These are phyloP conservation scores for Delia radicum DNA, from an alignment of 1,140 invertebrate species.

Conservation along the genomic window DNA sequence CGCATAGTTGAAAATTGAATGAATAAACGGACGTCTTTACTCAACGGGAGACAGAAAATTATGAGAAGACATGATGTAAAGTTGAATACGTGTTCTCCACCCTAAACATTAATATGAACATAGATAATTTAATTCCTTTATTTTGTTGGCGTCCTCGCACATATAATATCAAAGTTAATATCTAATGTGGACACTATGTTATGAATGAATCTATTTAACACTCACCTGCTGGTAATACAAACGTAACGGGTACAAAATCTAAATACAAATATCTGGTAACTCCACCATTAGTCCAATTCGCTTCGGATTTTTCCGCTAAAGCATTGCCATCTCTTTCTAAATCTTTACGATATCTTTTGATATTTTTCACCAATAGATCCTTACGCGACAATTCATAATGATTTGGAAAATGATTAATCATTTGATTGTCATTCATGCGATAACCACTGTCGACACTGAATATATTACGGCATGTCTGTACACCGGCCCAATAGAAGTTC, in stretches of 20 bases:
- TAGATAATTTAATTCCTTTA: no score
- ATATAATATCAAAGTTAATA: no score
- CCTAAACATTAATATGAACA: no score
- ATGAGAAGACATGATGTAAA: no score
- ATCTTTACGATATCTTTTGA: constrained; percentile 90
- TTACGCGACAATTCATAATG: constrained; percentile 94
- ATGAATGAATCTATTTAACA: not conserved
- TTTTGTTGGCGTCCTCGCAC: no score
- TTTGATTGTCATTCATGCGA: constrained; percentile 86
- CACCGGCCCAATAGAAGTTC: constrained; percentile 96
- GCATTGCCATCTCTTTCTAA: constrained; percentile 86
- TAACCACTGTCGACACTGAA: constrained; percentile 93
- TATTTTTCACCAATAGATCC: constrained; percentile 93
- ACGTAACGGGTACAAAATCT: constrained; percentile 92
- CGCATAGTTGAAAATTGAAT: no score
- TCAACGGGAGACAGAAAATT: no score
- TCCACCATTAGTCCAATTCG: constrained; percentile 68
- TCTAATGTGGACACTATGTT: no score
- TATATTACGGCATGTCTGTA: constrained; percentile 83
- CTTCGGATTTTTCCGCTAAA: constrained; percentile 70
- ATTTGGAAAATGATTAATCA: constrained; percentile 91
- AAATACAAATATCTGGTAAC: constrained; percentile 76
- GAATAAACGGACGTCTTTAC: no score
- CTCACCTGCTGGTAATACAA: constrained; percentile 81
- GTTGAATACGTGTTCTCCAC: no score